Evolutionary conservation across 2,113 vertebrate genomes (phyloP).

Genomic region (Alouatta palliata): DNA sequence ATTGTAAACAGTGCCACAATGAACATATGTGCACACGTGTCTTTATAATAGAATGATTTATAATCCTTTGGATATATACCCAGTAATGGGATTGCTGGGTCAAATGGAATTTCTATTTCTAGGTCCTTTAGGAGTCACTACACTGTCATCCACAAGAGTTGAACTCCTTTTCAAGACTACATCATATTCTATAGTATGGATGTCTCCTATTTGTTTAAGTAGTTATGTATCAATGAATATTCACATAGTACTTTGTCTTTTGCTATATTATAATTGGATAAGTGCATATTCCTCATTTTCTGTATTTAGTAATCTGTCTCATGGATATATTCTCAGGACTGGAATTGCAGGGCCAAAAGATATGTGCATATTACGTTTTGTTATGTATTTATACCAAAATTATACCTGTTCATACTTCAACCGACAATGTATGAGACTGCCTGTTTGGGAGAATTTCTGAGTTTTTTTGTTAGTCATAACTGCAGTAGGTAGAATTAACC

Average conservation of each 20-base stretch:
- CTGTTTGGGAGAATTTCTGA: background rate
- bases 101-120: too few relatives aligned
- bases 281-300: background rate
- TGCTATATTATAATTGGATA: background rate
- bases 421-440: background rate
- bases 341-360: background rate
- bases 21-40: too few relatives aligned
- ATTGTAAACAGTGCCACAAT: too few relatives aligned
- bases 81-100: too few relatives aligned
- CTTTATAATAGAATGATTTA: too few relatives aligned
- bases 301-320: background rate
- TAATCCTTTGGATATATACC: too few relatives aligned
- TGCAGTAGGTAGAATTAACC: background rate
- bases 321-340: background rate
- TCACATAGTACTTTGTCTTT: background rate
- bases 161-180: background rate
- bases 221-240: background rate
- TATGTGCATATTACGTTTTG: background rate
- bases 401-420: background rate
- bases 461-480: background rate
- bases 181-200: background rate
- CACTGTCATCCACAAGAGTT: too few relatives aligned
- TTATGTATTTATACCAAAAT: background rate
- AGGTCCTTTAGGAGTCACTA: too few relatives aligned
- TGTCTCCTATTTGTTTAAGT: background rate